Evolutionary conservation across 2,797 vertebrate species (phyloP), one percentile per base, ranked within the genome.

Genomic region (Siniperca undulata): DNA sequence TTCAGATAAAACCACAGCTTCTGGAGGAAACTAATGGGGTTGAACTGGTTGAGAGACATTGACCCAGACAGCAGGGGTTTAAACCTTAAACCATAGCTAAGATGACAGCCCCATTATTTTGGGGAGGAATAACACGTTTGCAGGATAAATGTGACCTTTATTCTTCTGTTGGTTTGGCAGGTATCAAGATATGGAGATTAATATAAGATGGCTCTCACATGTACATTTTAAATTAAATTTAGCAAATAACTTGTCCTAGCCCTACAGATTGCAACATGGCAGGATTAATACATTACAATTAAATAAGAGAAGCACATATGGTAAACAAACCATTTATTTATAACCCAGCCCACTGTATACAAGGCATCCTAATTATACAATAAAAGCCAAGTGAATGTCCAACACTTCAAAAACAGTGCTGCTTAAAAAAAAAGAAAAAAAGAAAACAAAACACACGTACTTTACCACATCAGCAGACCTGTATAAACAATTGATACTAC

Each of bases 301-400:
- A 61, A 56, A 1, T 27, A 27, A 27, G 14, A 53, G 20, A 59
- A 50, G 13, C 55, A 66, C 3, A 64, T 27, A 2, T 16, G 14
- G 60, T 62, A 68, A 55, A 14, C 17, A 82, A 75, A 67, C 1
- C 5, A 61, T 87, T 84, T 77, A 90, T 89, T 91, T 65, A 82
- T 42, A 84, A 67, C 38, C 55, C 24, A 82, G 17, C 42, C 0
- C 4, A 69, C 7, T 22, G 38, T 72, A 74, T 44, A 82, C 65
- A 88, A 50, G 55, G 4, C 2, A 82, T 40, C 16, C 5, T 2
- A 1, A 68, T 44, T 52, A 56, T 22, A 73, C 48, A 81, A 76
- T 66, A 69, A 42, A 78, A 56, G 0, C 6, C 3, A 58, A 36
- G 16, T 40, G 9, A 40, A 42, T 42, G 50, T 36, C 52, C 73